Evolutionary conservation across 2,113 vertebrate genomes (phyloP).

Genomic region (Heterochromis multidens): DNA sequence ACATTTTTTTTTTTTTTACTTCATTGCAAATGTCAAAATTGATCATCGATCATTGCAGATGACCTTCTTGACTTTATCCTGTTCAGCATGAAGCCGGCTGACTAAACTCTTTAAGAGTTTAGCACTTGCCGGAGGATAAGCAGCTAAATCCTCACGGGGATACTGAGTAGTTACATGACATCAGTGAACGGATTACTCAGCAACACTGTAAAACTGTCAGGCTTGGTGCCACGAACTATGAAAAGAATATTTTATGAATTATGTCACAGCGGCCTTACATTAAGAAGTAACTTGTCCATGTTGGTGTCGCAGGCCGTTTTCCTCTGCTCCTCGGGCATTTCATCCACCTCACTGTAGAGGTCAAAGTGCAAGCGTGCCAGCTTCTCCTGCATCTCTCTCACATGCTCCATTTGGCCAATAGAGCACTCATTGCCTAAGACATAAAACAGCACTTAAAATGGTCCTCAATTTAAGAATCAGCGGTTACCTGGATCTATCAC

Average conservation of each 20-base stretch:
- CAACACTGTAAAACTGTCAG: neutral
- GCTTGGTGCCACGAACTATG: neutral
- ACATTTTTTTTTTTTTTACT: neutral
- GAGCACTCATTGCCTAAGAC: constrained; percentile 92
- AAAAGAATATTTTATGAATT: neutral
- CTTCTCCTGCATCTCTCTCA: constrained; percentile 97
- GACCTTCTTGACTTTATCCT: neutral
- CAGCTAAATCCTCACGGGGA: neutral
- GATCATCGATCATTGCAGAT: neutral
- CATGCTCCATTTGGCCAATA: constrained; percentile 97
- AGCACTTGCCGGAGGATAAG: neutral
- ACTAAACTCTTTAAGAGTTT: constrained; percentile 6
- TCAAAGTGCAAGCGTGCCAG: constrained; percentile 94
- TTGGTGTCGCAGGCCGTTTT: constrained; percentile 88
- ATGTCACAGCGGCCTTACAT: constrained; percentile 75
- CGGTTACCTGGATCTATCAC: neutral
- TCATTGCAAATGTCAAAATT: neutral
- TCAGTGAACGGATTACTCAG: neutral
- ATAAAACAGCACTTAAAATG: neutral
- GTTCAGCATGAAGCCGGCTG: neutral
- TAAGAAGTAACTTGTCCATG: constrained; percentile 90
- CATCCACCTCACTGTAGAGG: constrained; percentile 90
- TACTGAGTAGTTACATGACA: neutral
- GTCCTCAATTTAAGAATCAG: neutral
- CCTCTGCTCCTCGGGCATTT: constrained; percentile 89